Base-by-base conservation (phyloP, 2,113 vertebrate genomes). In the Ginglymostoma cirratum region DNA sequence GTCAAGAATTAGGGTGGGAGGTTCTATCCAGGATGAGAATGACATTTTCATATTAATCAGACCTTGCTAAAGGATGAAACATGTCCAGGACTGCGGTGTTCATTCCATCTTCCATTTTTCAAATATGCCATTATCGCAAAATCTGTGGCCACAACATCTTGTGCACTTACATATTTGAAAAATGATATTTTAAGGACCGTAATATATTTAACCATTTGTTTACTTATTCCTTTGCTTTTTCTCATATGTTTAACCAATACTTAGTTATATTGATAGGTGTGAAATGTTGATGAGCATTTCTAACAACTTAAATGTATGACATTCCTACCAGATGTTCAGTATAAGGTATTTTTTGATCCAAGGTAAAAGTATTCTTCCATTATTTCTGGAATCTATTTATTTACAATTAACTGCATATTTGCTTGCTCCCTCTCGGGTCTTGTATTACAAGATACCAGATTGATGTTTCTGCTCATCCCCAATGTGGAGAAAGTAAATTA, bases 101-200 rank as follows among this genome's bases (percentile, higher is more conserved):
- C 87, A 34, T 61, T 90, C 87, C 30, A 89, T 30, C 86, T 61
- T 90, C 87, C 87, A 90, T 12, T 34, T 90, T 90, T 90, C 87
- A 61, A 30, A 61, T 65, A 30, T 24, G 27, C 87, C 15, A 34
- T 55, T 89, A 89, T 89, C 85, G 24, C 86, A 89, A 1, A 52
- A 89, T 89, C 27, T 89, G 30, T 89, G 48, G 1, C 86, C 48
- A 89, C 6, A 61, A 52, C 48, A 10, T 83, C 78, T 83, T 3
- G 19, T 85, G 83, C 42, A 87, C 23, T 52, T 52, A 87, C 52
- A 89, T 55, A 61, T 90, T 61, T 10, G 30, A 65, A 61, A 65
- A 55, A 55, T 90, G 52, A 3, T 55, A 90, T 52, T 61, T 90
- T 90, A 61, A 30, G 0, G 87, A 61, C 52, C 12, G 3, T 90